These are phyloP conservation scores for Protodeltote pygarga DNA, from an alignment of 2,888 invertebrate species.

Conservation along the genomic window DNA sequence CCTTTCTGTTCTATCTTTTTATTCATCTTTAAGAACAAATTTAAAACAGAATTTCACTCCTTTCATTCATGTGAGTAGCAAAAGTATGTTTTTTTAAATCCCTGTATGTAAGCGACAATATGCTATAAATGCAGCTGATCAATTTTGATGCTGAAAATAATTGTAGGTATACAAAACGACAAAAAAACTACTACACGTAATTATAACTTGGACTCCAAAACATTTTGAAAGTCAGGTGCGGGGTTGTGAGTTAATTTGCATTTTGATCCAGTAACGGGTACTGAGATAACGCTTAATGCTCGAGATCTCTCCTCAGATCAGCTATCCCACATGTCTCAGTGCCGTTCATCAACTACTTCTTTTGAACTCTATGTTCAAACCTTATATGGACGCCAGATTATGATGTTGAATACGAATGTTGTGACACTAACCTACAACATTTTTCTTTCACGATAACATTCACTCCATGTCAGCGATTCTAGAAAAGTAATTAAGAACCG, in stretches of 20 bases:
- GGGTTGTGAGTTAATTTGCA: constrained; percentile 66
- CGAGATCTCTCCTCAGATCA: constrained; percentile 66
- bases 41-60: constrained; percentile 6
- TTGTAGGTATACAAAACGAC: not conserved
- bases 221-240: constrained; percentile 51
- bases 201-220: constrained; percentile 48
- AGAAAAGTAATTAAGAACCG: constrained; percentile 53
- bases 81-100: constrained; percentile 29
- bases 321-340: constrained; percentile 57
- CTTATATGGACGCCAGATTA: constrained; percentile 58
- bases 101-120: constrained; percentile 8
- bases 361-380: constrained; percentile 55
- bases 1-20: too few relatives aligned
- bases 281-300: constrained; percentile 66
- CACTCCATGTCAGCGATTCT: constrained; percentile 44
- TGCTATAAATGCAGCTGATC: constrained; percentile 14
- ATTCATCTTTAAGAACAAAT: constrained; percentile 31
- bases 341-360: constrained; percentile 63
- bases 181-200: constrained; percentile 25
- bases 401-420: constrained; percentile 52
- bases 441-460: constrained; percentile 50
- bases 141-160: constrained; percentile 21
- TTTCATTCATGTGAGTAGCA: constrained; percentile 13
- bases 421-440: constrained; percentile 56
- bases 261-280: constrained; percentile 66